These are phyloP conservation scores for Pholis gunnellus DNA, from an alignment of 2,113 vertebrate genomes.

Conservation along the genomic window DNA sequence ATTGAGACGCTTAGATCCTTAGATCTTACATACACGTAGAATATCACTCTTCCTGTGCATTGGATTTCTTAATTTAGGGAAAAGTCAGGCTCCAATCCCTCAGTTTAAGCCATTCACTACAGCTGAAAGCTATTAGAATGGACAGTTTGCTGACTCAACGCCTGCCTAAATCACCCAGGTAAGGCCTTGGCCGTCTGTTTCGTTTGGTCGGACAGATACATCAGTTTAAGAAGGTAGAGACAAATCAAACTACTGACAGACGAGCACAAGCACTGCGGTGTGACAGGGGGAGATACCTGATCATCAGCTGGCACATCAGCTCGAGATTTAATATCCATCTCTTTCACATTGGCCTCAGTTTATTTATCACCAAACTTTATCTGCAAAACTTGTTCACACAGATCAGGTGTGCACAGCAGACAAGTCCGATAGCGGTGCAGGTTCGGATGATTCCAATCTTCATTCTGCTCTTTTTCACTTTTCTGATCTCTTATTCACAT, in stretches of 20 bases:
- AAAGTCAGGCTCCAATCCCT: slow-evolving; percentile 1
- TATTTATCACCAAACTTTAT: slow-evolving; percentile 35
- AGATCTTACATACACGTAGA: neutral
- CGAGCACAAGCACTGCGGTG: slow-evolving; percentile 10
- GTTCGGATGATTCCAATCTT: slow-evolving; percentile 22
- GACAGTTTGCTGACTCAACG: slow-evolving; percentile 61
- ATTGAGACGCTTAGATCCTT: neutral
- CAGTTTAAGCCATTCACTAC: slow-evolving; percentile 17
- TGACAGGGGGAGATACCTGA: slow-evolving; percentile 34
- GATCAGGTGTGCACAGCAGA: neutral
- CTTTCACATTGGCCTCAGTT: slow-evolving; percentile 2
- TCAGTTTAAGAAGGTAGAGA: slow-evolving; percentile 44
- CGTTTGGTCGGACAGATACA: slow-evolving; percentile 51
- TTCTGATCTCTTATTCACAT: slow-evolving; percentile 4
- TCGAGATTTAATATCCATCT: slow-evolving; percentile 27
- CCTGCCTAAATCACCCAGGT: slow-evolving; percentile 60
- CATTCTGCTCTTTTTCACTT: neutral
- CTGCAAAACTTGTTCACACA: slow-evolving; percentile 4
- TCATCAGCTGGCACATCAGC: slow-evolving; percentile 25
- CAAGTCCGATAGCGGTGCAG: neutral
- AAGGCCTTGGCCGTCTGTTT: slow-evolving; percentile 55
- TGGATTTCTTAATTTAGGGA: neutral
- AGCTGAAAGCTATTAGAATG: slow-evolving; percentile 44
- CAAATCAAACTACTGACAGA: slow-evolving; percentile 40
- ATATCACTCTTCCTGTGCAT: neutral